Conservation (phyloP, 2,888 invertebrate species). For the Lycia hirtaria region DNA sequence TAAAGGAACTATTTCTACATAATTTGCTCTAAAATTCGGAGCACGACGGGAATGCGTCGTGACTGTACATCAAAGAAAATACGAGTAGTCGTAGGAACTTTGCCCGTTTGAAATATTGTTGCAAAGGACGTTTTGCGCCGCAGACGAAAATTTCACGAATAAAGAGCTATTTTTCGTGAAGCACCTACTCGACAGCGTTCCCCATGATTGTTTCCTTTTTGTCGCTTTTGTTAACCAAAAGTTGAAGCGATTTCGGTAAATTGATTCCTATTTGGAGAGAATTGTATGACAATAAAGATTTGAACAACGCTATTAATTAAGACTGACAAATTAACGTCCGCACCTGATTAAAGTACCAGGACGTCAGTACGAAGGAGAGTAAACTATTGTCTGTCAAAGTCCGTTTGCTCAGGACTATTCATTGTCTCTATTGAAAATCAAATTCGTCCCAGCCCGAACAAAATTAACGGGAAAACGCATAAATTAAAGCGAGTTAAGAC, state of each 20-base stretch:
- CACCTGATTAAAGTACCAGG: constrained; percentile 46
- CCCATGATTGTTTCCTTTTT: constrained; percentile 36
- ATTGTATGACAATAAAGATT: constrained; percentile 10
- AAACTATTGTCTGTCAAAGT: constrained; percentile 55
- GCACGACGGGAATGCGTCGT: constrained; percentile 69
- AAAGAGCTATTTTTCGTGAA: constrained; percentile 43
- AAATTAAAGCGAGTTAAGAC: constrained; percentile 73
- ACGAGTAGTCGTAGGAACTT: constrained; percentile 49
- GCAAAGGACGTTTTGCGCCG: constrained; percentile 43
- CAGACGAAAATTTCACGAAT: constrained; percentile 46
- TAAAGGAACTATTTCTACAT: constrained; percentile 72
- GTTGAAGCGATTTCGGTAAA: constrained; percentile 18
- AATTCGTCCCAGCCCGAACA: constrained; percentile 62
- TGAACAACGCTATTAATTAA: constrained; percentile 20
- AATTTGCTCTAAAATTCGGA: constrained; percentile 69
- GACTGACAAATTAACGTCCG: constrained; percentile 22
- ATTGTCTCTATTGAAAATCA: constrained; percentile 76
- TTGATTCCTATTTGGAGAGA: constrained; percentile 14
- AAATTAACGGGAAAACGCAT: constrained; percentile 77
- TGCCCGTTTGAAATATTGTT: constrained; percentile 53
- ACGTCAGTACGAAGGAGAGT: constrained; percentile 40
- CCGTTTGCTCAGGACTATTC: constrained; percentile 56
- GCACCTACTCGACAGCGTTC: constrained; percentile 30
- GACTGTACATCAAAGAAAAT: constrained; percentile 74
- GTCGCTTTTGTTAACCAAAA: constrained; percentile 24